These are phyloP conservation scores for Erinaceus europaeus DNA, from an alignment of 2,113 vertebrate species.

Conservation along the genomic window DNA sequence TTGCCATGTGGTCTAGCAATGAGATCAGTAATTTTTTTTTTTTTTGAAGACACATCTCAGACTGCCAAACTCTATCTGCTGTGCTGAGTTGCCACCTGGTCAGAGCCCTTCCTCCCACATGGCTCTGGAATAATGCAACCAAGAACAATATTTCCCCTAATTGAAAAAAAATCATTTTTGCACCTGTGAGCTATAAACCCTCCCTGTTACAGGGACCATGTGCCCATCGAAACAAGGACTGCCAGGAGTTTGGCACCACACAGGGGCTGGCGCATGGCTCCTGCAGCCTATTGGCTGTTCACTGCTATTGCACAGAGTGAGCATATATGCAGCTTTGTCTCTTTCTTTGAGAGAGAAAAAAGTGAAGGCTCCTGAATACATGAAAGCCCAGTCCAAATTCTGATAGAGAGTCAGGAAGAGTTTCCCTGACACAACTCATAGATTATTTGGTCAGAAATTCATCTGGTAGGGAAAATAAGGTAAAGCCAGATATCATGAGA, in stretches of 20 bases:
- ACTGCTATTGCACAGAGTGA: neutral
- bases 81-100: neutral
- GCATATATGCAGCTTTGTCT: neutral
- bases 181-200: conserved; percentile 10
- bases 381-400: neutral
- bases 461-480: neutral
- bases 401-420: neutral
- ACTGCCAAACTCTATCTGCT: neutral
- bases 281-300: neutral
- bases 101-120: neutral
- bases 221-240: neutral
- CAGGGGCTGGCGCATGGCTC: neutral
- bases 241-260: neutral
- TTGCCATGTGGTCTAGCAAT: too few relatives aligned
- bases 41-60: neutral
- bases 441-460: neutral
- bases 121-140: neutral
- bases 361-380: neutral
- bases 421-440: neutral
- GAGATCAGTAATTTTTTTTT: neutral
- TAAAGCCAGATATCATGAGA: neutral
- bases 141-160: neutral
- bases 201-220: neutral
- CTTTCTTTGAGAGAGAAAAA: neutral
- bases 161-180: conserved; percentile 28